phyloP scores from a whole-genome alignment of 2,888 invertebrate species.

The Linnaemya tessellans region DNA sequence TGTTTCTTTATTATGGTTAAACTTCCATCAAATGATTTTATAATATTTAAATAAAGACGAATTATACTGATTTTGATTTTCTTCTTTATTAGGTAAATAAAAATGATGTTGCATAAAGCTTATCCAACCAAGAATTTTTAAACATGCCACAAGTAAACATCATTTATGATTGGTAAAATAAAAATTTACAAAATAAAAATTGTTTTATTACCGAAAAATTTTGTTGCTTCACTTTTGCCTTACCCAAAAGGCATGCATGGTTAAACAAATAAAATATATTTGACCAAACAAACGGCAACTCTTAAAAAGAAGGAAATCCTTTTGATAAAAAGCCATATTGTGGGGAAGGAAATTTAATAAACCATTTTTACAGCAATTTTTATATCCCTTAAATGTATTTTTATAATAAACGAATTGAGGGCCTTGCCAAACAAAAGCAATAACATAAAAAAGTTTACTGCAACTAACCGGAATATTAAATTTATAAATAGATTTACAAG shows the following conservation, averaged over 20 bases:
- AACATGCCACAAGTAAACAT: not conserved
- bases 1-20: too few relatives aligned
- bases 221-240: slow-evolving; percentile 32
- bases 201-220: not conserved
- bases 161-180: not conserved
- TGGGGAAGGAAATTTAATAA: slow-evolving; percentile 66
- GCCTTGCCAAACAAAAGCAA: not conserved
- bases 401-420: slow-evolving; percentile 18
- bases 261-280: slow-evolving; percentile 44
- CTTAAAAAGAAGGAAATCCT: slow-evolving; percentile 68
- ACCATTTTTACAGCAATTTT: slow-evolving; percentile 66
- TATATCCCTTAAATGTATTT: slow-evolving; percentile 65
- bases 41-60: not conserved
- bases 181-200: not conserved
- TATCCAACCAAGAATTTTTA: not conserved
- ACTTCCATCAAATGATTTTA: too few relatives aligned
- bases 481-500: not conserved
- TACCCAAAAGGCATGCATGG: slow-evolving; percentile 29
- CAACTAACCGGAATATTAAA: not conserved
- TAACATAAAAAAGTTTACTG: not conserved
- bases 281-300: slow-evolving; percentile 68
- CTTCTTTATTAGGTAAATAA: not conserved
- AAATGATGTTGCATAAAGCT: not conserved
- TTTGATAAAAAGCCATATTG: slow-evolving; percentile 51
- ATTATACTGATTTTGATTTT: not conserved